phyloP scores from a whole-genome alignment of 1,140 invertebrate genomes.

The Alviniconcha marisindica region DNA sequence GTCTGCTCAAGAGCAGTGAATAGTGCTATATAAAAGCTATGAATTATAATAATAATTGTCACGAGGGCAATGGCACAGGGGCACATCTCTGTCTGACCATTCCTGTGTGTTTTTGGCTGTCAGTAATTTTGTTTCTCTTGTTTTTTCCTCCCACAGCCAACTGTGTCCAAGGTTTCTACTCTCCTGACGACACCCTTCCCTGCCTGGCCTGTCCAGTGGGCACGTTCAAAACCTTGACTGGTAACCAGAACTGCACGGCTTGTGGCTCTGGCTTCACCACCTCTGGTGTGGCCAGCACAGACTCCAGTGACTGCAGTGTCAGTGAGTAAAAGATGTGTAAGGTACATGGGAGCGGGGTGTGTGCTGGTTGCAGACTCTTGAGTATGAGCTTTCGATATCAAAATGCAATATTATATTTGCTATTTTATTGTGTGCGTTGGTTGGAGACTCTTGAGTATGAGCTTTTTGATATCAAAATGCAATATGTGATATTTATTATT shows the following conservation, averaged over 20 bases:
- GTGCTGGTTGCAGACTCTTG: no score
- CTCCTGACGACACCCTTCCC: conserved; percentile 26
- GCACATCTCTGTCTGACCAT: not conserved
- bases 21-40: no score
- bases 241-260: conserved; percentile 34
- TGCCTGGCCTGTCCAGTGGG: conserved; percentile 48
- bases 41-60: no score
- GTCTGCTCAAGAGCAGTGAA: no score
- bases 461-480: no score
- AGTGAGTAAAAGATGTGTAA: not conserved
- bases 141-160: not conserved
- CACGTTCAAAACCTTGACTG: conserved; percentile 42
- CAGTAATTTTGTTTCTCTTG: not conserved
- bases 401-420: no score
- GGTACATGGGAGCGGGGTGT: no score
- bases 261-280: conserved; percentile 44
- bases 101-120: not conserved
- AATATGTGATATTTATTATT: no score
- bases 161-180: conserved; percentile 31
- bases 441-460: no score
- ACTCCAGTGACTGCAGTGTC: not conserved
- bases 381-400: no score
- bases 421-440: no score
- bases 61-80: no score
- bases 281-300: not conserved